Evolutionary conservation across 1,140 invertebrate genomes (phyloP).

Genomic region (Cotesia glomerata): DNA sequence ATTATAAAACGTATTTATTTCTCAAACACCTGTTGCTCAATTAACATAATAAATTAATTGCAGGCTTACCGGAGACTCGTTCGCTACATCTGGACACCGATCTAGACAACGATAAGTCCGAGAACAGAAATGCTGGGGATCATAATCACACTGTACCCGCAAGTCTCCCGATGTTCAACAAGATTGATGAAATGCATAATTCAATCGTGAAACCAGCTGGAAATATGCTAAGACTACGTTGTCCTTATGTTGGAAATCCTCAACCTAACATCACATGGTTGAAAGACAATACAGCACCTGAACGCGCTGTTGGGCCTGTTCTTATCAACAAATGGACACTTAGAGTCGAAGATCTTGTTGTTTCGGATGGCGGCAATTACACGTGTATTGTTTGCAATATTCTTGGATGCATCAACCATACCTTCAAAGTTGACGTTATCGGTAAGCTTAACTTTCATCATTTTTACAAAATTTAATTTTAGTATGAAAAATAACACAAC

Average conservation of each 20-base stretch:
- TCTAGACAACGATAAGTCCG: constrained; percentile 50
- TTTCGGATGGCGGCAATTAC: constrained; percentile 82
- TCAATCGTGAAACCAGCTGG: constrained; percentile 72
- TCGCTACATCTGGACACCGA: constrained; percentile 53
- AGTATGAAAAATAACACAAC: background rate
- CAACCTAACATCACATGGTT: constrained; percentile 80
- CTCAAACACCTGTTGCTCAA: background rate
- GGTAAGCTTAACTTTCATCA: constrained; percentile 65
- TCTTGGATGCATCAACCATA: constrained; percentile 78
- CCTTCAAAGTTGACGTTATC: constrained; percentile 74
- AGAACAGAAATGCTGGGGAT: constrained; percentile 54
- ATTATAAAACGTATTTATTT: no score
- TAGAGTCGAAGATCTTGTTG: constrained; percentile 75
- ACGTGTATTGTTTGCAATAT: constrained; percentile 84
- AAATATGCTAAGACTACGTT: constrained; percentile 70
- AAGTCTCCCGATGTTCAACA: constrained; percentile 60
- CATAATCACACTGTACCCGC: constrained; percentile 55
- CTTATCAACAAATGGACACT: constrained; percentile 71
- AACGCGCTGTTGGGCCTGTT: constrained; percentile 67
- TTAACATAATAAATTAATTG: background rate
- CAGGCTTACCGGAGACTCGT: constrained; percentile 52
- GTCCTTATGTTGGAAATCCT: constrained; percentile 74
- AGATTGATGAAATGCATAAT: constrained; percentile 62
- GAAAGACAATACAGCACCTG: constrained; percentile 71
- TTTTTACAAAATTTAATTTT: background rate